Percentiles rank a stretch among this genome's conserved stretches.
phyloP scores from a whole-genome alignment of 2,113 vertebrate genomes.

The Charina bottae region DNA sequence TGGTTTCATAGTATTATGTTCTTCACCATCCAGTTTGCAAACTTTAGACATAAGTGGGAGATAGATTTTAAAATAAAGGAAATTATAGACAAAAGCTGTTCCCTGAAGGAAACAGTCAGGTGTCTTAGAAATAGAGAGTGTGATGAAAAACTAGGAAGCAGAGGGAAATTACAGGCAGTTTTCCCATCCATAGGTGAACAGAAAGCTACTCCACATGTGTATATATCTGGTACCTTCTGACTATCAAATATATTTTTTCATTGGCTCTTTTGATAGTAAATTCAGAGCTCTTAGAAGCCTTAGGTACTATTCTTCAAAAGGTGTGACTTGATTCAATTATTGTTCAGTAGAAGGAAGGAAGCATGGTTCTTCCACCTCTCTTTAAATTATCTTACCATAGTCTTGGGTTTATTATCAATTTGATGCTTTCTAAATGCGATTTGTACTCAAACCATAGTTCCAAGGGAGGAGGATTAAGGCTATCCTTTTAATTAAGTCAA shows the following conservation, averaged over 20 bases:
- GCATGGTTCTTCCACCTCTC: neutral
- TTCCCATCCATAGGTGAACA: neutral
- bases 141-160: neutral
- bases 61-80: neutral
- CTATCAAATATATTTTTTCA: neutral
- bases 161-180: neutral
- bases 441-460: constrained; percentile 29
- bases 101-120: neutral
- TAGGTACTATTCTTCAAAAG: neutral
- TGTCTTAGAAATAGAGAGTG: neutral
- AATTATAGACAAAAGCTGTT: neutral
- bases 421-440: neutral
- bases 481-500: constrained; percentile 40
- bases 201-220: neutral
- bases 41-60: neutral
- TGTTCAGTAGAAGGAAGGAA: neutral
- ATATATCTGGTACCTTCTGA: neutral
- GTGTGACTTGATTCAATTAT: neutral
- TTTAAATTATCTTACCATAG: neutral
- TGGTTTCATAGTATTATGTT: too few species aligned
- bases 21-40: neutral
- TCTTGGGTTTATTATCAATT: constrained; percentile 18
- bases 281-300: neutral
- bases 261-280: neutral
- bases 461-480: neutral